Conservation (phyloP, 1,140 invertebrate species). For the Tyrophagus putrescentiae region DNA sequence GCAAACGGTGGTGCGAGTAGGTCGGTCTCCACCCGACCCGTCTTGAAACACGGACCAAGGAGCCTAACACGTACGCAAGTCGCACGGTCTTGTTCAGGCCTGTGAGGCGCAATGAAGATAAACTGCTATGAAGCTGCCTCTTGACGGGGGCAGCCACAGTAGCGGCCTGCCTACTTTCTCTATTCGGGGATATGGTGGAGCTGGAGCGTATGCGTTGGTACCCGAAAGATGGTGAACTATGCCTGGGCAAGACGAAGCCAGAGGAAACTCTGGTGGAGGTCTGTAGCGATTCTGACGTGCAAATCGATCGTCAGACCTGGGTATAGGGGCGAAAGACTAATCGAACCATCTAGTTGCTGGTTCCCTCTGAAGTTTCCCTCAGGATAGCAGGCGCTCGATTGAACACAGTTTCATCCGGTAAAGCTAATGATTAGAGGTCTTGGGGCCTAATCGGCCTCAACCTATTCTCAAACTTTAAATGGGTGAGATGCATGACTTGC, state of each 20-base stretch:
- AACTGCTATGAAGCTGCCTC: constrained; percentile 31
- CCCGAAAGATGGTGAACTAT: too few relatives aligned
- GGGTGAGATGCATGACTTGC: constrained; percentile 59
- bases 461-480: constrained; percentile 70
- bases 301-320: too few relatives aligned
- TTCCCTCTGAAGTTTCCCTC: constrained; percentile 80
- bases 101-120: constrained; percentile 44
- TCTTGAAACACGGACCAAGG: constrained; percentile 88
- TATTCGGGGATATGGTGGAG: constrained; percentile 32
- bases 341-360: constrained; percentile 64
- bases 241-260: too few relatives aligned
- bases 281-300: too few relatives aligned
- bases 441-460: constrained; percentile 35
- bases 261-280: too few relatives aligned
- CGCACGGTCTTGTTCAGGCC: not conserved
- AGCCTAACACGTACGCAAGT: constrained; percentile 65
- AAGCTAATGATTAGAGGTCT: constrained; percentile 57
- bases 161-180: not conserved
- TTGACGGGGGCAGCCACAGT: not conserved
- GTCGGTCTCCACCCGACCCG: too few relatives aligned
- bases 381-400: constrained; percentile 61
- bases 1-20: constrained; percentile 82
- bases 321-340: too few relatives aligned
- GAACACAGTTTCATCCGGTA: constrained; percentile 77
- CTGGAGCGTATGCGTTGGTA: constrained; percentile 54